These are phyloP conservation scores for Lobophora halterata DNA, from an alignment of 2,888 invertebrate species.

Conservation along the genomic window DNA sequence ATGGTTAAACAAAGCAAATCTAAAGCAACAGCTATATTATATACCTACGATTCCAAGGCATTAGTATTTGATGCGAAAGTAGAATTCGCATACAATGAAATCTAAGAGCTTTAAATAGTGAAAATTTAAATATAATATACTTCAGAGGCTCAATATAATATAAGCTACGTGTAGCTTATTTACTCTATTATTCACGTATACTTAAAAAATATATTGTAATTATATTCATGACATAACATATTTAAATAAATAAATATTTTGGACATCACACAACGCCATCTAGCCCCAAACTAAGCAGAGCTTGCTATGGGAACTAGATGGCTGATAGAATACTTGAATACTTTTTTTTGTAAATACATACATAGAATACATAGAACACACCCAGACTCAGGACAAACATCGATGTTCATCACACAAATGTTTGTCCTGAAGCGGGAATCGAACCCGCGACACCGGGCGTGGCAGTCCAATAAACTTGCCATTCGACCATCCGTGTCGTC, in stretches of 20 bases:
- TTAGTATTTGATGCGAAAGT: slow-evolving; percentile 66
- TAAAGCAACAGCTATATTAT: slow-evolving; percentile 16
- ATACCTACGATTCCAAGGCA: slow-evolving; percentile 41
- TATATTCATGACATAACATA: slow-evolving; percentile 41
- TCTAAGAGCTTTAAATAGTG: slow-evolving; percentile 82
- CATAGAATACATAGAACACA: too few relatives aligned
- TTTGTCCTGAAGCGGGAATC: too few relatives aligned
- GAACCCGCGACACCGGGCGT: too few relatives aligned
- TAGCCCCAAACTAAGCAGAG: too few relatives aligned
- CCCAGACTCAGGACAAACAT: too few relatives aligned
- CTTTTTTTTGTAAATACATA: too few relatives aligned
- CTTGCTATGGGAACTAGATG: too few relatives aligned
- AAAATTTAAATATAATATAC: slow-evolving; percentile 72
- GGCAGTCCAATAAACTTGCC: too few relatives aligned
- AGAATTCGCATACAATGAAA: slow-evolving; percentile 71
- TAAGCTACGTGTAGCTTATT: slow-evolving; percentile 76
- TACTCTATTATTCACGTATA: slow-evolving; percentile 65
- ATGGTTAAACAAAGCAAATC: slow-evolving; percentile 20
- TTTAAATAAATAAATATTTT: slow-evolving; percentile 39
- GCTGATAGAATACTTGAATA: too few relatives aligned
- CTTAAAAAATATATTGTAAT: slow-evolving; percentile 52
- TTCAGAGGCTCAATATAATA: slow-evolving; percentile 76
- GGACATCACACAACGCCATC: too few relatives aligned
- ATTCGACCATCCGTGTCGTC: too few relatives aligned
- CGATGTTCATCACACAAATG: too few relatives aligned